Conservation (phyloP, 2,888 invertebrate genomes). For the Marasmarcha lunaedactyla region DNA sequence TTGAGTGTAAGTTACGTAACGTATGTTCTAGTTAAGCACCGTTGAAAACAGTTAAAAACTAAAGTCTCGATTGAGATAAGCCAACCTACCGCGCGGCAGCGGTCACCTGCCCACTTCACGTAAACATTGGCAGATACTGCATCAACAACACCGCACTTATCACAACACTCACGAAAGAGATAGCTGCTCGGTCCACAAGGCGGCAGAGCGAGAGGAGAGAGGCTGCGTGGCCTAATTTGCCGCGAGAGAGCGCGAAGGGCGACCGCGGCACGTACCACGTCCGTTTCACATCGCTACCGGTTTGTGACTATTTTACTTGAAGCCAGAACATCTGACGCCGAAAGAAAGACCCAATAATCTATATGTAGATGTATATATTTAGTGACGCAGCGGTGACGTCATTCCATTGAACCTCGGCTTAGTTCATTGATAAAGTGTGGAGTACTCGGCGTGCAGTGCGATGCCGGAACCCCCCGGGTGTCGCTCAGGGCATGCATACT, state of each 20-base stretch:
- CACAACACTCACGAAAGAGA: conserved; percentile 24
- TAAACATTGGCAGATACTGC: no score
- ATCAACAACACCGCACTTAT: conserved; percentile 2
- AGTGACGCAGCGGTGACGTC: conserved; percentile 46
- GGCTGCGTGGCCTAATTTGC: conserved; percentile 52
- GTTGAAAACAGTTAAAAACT: no score
- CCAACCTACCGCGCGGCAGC: no score
- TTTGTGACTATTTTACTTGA: conserved; percentile 47
- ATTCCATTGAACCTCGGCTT: conserved; percentile 38
- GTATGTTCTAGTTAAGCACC: no score
- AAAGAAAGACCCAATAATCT: conserved; percentile 57
- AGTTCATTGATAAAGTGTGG: not conserved
- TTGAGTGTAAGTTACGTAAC: no score
- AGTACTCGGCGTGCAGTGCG: no score
- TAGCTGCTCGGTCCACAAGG: conserved; percentile 16
- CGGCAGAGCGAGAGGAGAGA: conserved; percentile 31
- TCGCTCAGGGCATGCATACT: not conserved
- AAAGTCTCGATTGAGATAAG: no score
- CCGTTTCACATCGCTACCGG: conserved; percentile 67
- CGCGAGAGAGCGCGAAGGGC: conserved; percentile 46
- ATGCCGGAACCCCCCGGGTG: not conserved
- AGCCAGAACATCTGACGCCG: conserved; percentile 43
- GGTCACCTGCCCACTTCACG: no score
- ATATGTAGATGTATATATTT: conserved; percentile 21
- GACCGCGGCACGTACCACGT: conserved; percentile 37